Conservation (phyloP, 2,888 invertebrate species). For the Erebia ligea region DNA sequence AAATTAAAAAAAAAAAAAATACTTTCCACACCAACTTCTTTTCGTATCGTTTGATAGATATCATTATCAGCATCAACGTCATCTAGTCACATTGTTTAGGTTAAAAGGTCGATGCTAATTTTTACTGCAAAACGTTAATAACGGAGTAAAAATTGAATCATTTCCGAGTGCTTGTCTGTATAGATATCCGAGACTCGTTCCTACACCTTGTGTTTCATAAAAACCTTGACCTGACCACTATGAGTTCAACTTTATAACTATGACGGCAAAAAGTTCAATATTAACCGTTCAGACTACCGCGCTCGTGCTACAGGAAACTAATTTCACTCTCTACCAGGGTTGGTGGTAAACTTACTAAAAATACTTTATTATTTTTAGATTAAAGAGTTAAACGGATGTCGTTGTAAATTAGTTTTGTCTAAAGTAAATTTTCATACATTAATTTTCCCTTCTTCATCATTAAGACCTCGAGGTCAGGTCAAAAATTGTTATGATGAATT, state of each 20-base stretch:
- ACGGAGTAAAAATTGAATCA: not conserved
- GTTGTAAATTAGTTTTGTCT: not conserved
- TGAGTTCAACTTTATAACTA: conserved; percentile 55
- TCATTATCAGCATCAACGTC: no score
- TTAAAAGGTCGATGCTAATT: no score
- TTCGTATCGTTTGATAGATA: no score
- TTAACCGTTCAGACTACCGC: conserved; percentile 39
- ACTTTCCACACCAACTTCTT: no score
- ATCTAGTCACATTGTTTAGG: no score
- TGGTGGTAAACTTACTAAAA: conserved; percentile 13
- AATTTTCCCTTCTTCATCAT: not conserved
- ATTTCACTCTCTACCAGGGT: conserved; percentile 70
- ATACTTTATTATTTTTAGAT: not conserved
- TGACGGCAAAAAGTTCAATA: conserved; percentile 52
- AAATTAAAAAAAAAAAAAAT: no score
- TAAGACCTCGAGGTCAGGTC: not conserved
- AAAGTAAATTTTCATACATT: not conserved
- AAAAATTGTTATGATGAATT: not conserved
- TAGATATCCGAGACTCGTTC: not conserved
- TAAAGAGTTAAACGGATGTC: not conserved
- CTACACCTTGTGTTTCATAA: conserved; percentile 50
- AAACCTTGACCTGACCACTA: conserved; percentile 46
- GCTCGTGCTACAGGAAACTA: conserved; percentile 59
- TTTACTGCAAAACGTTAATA: no score
- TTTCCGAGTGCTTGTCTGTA: not conserved